Evolutionary conservation across 1,140 invertebrate species (phyloP), one percentile per base, ranked within the genome.

Genomic region (Carcinoscorpius rotundicauda): DNA sequence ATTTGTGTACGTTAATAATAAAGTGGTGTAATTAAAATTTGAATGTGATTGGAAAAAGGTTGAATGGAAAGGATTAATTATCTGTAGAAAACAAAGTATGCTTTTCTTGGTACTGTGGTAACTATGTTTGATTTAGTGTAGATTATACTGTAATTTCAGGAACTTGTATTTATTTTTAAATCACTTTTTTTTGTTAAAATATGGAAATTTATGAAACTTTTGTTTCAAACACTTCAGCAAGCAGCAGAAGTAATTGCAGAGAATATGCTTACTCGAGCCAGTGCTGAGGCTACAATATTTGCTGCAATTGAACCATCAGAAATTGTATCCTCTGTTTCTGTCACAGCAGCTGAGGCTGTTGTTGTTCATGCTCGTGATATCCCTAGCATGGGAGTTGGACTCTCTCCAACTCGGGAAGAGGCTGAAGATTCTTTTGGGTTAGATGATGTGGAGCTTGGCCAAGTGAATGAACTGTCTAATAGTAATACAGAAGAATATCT

Each of bases 241-340:
- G 86, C 92, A 66, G 91, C 91, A 6, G 89, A 93, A 76, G 88
- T 90, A 57, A 88, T 97, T 71, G 88, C 92, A 4, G 91, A 96
- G 72, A 87, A 83, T 74, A 84, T 94, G 66, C 78, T 93, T 60
- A 88, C 86, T 55, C 85, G 91, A 64, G 88, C 90, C 9, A 86
- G 88, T 61, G 84, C 86, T 4, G 87, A 90, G 75, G 86, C 87
- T 51, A 81, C 85, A 49, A 82, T 86, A 10, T 64, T 68, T 3
- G 63, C 51, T 63, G 60, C 62, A 9, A 64, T 62, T 9, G n/a
- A 49, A 4, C 29, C 48, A 8, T 67, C 56, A 4, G 64, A 64
- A 58, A 65, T 66, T 62, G 68, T 67, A 63, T 57, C 55, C 6
- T 50, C 62, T 11, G 58, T 61, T 9, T n/a, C n/a, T 11, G 52